phyloP scores from a whole-genome alignment of 2,888 invertebrate species.

The Beris chalybata region DNA sequence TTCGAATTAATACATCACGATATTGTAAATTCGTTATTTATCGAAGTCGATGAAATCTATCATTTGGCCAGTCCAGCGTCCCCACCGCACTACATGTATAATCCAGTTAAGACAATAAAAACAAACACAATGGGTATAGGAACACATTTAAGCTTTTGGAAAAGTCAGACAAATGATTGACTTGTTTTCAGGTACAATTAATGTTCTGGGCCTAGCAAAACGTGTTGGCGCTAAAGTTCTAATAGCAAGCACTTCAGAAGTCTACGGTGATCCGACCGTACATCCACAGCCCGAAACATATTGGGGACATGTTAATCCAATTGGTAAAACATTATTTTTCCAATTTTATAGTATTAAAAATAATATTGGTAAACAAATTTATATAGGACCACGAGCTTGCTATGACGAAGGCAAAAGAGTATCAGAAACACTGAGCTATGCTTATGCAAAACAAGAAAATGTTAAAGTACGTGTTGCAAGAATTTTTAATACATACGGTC shows the following conservation, averaged over 20 bases:
- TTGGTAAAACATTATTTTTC: slow-evolving; percentile 62
- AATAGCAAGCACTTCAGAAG: slow-evolving; percentile 98
- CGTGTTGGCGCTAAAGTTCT: slow-evolving; percentile 89
- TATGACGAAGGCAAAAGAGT: slow-evolving; percentile 99
- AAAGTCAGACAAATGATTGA: not conserved
- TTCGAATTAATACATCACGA: slow-evolving; percentile 99
- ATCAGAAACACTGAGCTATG: slow-evolving; percentile 91
- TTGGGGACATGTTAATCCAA: slow-evolving; percentile 99
- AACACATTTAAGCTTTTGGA: not conserved
- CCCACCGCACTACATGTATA: slow-evolving; percentile 99
- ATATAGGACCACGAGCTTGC: slow-evolving; percentile 85
- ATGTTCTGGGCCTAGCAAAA: slow-evolving; percentile 89
- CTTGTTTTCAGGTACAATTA: slow-evolving; percentile 68
- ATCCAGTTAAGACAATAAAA: slow-evolving; percentile 99
- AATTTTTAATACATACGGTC: slow-evolving; percentile 99
- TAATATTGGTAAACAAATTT: slow-evolving; percentile 9
- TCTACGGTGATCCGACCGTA: slow-evolving; percentile 97
- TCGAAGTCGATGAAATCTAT: slow-evolving; percentile 98
- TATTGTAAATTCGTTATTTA: slow-evolving; percentile 94
- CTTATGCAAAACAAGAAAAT: slow-evolving; percentile 96
- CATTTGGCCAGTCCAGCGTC: slow-evolving; percentile 98
- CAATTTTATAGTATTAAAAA: not conserved
- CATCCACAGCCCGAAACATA: slow-evolving; percentile 98
- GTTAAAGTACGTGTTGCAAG: slow-evolving; percentile 94
- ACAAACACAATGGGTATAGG: slow-evolving; percentile 84